Percentiles rank a stretch among this genome's conserved stretches.
Conservation (phyloP, 2,888 invertebrate genomes). For the Brachycybe producta region DNA sequence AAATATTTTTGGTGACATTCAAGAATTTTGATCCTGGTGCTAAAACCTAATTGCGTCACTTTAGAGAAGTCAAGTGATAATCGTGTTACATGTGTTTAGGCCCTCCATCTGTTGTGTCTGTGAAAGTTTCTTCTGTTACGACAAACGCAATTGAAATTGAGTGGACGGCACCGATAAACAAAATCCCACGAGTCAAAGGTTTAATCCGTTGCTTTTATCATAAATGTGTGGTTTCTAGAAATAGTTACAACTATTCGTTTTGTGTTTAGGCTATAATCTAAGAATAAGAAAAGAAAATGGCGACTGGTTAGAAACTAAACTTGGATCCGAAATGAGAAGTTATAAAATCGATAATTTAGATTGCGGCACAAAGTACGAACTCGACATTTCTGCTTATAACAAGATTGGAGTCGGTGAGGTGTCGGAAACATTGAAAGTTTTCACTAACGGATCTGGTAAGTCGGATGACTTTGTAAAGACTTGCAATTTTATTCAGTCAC, state of each 20-base stretch:
- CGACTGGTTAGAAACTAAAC: conserved; percentile 11
- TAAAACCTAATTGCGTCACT: too few species aligned
- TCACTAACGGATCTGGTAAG: conserved; percentile 17
- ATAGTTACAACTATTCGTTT: background rate
- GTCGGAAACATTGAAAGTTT: conserved; percentile 2
- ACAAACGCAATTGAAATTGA: conserved; percentile 22
- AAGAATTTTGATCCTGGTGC: too few species aligned
- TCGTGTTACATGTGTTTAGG: conserved; percentile 21
- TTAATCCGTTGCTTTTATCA: too few species aligned
- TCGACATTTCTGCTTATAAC: conserved; percentile 24
- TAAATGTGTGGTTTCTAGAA: background rate
- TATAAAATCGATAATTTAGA: conserved; percentile 23
- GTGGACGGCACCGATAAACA: conserved; percentile 17
- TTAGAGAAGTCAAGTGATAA: too few species aligned
- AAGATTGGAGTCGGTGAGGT: conserved; percentile 23
- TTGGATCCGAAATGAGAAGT: conserved; percentile 7
- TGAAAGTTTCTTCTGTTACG: conserved; percentile 21
- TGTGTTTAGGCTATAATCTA: conserved; percentile 7
- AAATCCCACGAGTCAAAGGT: conserved; percentile 13
- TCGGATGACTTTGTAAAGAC: background rate
- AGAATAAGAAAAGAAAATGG: conserved; percentile 4
- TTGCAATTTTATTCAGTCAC: too few species aligned
- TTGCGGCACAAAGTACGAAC: conserved; percentile 22
- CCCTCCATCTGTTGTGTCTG: conserved; percentile 23
- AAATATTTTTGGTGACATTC: too few species aligned